Base-by-base conservation (phyloP, 53 echinoderm and acorn worm genomes). In the Crossaster papposus region DNA sequence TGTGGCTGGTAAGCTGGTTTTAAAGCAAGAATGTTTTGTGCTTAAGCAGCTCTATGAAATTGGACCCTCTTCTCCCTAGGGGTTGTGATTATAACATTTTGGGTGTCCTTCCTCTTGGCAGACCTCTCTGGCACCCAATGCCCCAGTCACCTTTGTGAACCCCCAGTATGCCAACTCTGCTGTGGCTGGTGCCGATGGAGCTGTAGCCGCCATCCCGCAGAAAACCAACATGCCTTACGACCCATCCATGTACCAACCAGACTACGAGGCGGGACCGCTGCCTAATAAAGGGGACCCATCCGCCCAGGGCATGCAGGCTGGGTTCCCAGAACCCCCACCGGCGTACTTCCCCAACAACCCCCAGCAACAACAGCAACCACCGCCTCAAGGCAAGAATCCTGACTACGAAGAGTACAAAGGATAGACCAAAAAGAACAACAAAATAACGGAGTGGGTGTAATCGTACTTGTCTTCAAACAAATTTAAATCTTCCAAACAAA, bases 111-210 rank as follows among this genome's bases (percentile, higher is more conserved):
- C 54, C 32, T 30, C 72, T 53, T 89, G 9, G 11, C 88, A 91
- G 91, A 79, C 88, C 35, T 50, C n/a, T 14, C 91, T 91, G 26
- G 30, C 24, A 30, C 85, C 85, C 2, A 78, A 31, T 4, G 29
- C 4, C 23, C 91, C 91, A 17, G 91, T 91, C 51, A 84, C 85
- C 30, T 83, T 92, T 62, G 85, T 85, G 78, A 91, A 91, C 51
- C 91, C 91, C 9, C 54, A 37, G 51, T 91, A 87, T 17, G 33
- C 75, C 24, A 76, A 23, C 38, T 14, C 55, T 8, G 14, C 4
- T 50, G 89, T 77, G 44, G 44, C 2, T 9, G 44, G 44, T 38
- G 38, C 38, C 7, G 38, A 38, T 7, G 83, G 65, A 9, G 78
- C 77, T 15, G 68, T 24, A 17, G 37, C 70, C 7, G 37, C 70